Base-by-base conservation (phyloP, 1,140 invertebrate genomes). In the Scaptomyza hsui region DNA sequence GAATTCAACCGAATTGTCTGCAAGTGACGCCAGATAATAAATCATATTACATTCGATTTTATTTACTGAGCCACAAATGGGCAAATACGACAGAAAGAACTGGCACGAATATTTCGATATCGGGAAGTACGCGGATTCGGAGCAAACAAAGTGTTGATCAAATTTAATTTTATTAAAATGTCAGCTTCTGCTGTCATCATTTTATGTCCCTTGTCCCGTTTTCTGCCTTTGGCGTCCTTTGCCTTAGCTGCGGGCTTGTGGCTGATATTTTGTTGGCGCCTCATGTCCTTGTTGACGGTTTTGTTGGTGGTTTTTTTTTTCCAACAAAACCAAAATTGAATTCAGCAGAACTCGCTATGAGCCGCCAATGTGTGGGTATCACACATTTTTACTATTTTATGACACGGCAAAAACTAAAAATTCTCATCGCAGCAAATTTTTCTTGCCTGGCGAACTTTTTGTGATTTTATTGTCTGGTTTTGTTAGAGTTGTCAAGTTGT, bases 361-460 rank as follows among this genome's bases (percentile, higher is more conserved):
- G 81, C 68, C 77, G 5, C 29, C 68, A 41, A 44, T 53, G 21
- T 67, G 39, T 47, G 12, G 15, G 42, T 10, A 72, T 72, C 56
- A 76, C 81, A 79, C 76, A 65, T 73, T 74, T 80, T 71, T 86
- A 86, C 86, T 86, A 80, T 86, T 85, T 86, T 79, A 86, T 85
- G 69, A 59, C 51, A 70, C 68, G 63, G 41, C 39, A 42, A 72
- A 72, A 75, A 83, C 56, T 51, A 51, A 18, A 62, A 53, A 72
- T 59, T 21, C 71, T 47, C 51, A 41, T 26, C 16, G 18, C 37
- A 49, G 35, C 26, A 37, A 7, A 65, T 47, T 47, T 47, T n/a
- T 19, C 49, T 42, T 21, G 32, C 5, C 10, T 37, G 39, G 67
- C 52, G 19, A 70, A 39, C 37, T 44, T 63, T 64, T 59, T 10